Evolutionary conservation across 1,140 invertebrate species (phyloP), one percentile per base, ranked within the genome.

Genomic region (Tetragnatha versicolor): DNA sequence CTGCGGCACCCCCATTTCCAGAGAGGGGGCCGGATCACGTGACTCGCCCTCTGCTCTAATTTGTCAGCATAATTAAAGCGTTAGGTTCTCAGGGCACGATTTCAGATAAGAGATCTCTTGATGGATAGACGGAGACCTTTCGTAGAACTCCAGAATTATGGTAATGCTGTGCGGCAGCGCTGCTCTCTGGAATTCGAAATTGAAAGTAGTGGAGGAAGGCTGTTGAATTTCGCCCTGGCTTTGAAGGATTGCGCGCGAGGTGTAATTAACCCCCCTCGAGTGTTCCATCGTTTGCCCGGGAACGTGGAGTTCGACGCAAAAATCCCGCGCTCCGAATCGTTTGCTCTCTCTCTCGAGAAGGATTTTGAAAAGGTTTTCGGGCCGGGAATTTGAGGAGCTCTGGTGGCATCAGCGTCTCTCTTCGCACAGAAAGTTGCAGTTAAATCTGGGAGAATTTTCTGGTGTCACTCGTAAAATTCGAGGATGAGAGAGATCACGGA

Each of bases 11-110:
- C 31, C 33, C 60, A 66, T 77, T 77, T 65, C 73, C 22, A 63
- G 53, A 75, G 39, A 42, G 35, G 55, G 55, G 58, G 39, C 12
- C 6, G 31, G 22, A 39, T 63, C 73, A 77, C 73, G 72, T 75
- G 73, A 61, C 42, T 55, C 60, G 20, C 37, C 20, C 47, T 17
- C 35, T 35, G 60, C 45, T 25, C 73, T 77, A 63, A 76, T 77
- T 77, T 77, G 73, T 77, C 73, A 77, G 73, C 60, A 53, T 77
- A 77, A 76, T 76, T 76, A 76, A 76, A 77, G 60, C 60, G 58
- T 77, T 77, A 65, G 29, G 73, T 77, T 77, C 73, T 66, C 73
- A 9, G 31, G 42, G 73, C 73, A 77, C 73, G 73, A 63, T 77
- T 55, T 53, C 55, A 61, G 70, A 73, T 73, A 66, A 66, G 73